Evolutionary conservation across 2,797 vertebrate genomes (phyloP).

Genomic region (Astyanax mexicanus): DNA sequence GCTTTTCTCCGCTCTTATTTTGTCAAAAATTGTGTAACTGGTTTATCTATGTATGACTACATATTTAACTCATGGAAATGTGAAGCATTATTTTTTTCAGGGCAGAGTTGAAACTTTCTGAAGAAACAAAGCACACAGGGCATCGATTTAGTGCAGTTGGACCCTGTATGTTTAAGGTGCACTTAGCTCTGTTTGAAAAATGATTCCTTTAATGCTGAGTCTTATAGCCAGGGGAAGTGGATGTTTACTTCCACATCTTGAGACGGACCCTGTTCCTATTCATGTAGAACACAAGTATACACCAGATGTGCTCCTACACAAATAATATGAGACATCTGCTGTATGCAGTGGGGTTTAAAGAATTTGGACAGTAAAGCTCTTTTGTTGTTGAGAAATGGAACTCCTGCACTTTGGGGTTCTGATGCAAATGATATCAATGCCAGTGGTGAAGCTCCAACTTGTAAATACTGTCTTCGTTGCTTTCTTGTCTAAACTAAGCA

Average conservation of each 20-base stretch:
- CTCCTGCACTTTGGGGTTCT: neutral
- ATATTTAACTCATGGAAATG: too few species aligned
- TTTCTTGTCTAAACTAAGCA: too few species aligned
- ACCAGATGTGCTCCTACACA: constrained; percentile 15
- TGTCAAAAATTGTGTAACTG: too few species aligned
- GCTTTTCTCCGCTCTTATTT: too few species aligned
- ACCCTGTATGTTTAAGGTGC: constrained; percentile 6
- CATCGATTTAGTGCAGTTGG: too few species aligned
- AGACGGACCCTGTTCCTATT: neutral
- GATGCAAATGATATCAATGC: neutral
- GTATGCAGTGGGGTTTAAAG: neutral
- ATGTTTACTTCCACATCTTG: constrained; percentile 25
- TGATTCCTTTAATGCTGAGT: neutral
- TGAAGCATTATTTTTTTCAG: too few species aligned
- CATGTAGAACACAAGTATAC: neutral
- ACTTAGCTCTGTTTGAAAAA: constrained; percentile 2
- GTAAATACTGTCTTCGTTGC: too few species aligned
- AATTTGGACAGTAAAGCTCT: neutral
- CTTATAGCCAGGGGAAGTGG: neutral
- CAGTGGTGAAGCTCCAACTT: too few species aligned
- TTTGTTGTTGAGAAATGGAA: neutral
- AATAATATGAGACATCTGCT: constrained; percentile 38
- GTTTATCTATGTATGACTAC: too few species aligned
- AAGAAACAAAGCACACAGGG: neutral
- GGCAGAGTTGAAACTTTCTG: neutral